Evolutionary conservation across 2,113 vertebrate genomes (phyloP), one percentile per base, ranked within the genome.

Genomic region (Alosa alosa): DNA sequence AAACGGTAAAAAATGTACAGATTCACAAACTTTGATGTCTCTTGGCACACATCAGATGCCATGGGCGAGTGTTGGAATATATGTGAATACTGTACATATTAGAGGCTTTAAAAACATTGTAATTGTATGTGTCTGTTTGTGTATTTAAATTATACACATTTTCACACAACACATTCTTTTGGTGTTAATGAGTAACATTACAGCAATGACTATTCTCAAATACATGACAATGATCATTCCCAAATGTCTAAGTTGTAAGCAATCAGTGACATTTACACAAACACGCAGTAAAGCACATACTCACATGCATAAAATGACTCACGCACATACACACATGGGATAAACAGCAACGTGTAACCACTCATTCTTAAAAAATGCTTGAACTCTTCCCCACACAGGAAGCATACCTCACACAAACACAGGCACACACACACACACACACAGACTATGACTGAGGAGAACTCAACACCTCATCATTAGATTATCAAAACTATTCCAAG

Each of bases 391-490:
- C 31, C 44, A n/a, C 81, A 81, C 82, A 84, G n/a, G 41, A 31
- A 85, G 20, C 39, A 1, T 49, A 50, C 57, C 39, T 31, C 57
- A 45, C 83, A 72, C 64, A 72, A 47, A 81, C 49, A 83, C 1
- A 15, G 39, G 81, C 50, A 84, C n/a, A 72, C 64, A 72, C 64
- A 36, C 64, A 36, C n/a, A n/a, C 72, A 64, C 52, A 72, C 83
- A 85, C 72, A 44, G 47, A 44, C 81, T 68, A 22, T 82, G 50
- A 25, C n/a, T 41, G 36, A 64, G 75, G 18, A 81, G 41, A 83
- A 49, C 72, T 85, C 82, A 87, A 44, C 52, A 89, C 68, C 85
- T 86, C 45, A 84, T 83, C 57, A 82, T 84, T 84, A 84, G 75
- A 44, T 39, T 1, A 15, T 39, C 36, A 6, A 18, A 82, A 82